These are phyloP conservation scores for Lethenteron reissneri DNA, from an alignment of 2,113 vertebrate species.

Conservation along the genomic window DNA sequence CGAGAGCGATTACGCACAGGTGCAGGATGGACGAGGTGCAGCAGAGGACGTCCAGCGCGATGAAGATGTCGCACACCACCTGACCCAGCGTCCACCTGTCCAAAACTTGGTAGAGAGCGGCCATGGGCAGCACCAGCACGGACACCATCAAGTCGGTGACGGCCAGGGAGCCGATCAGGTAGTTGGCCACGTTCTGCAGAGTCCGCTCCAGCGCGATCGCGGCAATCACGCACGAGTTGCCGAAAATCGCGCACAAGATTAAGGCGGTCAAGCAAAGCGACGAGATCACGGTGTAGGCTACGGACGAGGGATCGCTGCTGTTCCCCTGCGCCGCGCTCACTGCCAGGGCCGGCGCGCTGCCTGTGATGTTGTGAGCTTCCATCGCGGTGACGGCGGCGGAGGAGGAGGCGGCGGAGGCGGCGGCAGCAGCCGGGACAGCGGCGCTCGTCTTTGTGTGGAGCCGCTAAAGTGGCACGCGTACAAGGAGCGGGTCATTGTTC, in stretches of 20 bases:
- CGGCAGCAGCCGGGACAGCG: too few species aligned
- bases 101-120: slow-evolving; percentile 82
- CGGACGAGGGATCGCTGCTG: not conserved
- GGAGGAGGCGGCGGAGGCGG: too few species aligned
- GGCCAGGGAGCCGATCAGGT: slow-evolving; percentile 83
- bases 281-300: slow-evolving; percentile 54
- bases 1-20: slow-evolving; percentile 84
- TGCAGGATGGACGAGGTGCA: slow-evolving; percentile 96
- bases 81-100: slow-evolving; percentile 95
- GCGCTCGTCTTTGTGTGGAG: too few species aligned
- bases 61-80: slow-evolving; percentile 78
- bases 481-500: too few species aligned
- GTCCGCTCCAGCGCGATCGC: slow-evolving; percentile 78
- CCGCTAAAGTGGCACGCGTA: too few species aligned
- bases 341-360: not conserved
- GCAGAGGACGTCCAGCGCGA: slow-evolving; percentile 79
- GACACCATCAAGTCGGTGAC: slow-evolving; percentile 96
- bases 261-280: slow-evolving; percentile 55
- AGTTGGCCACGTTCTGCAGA: slow-evolving; percentile 92
- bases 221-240: slow-evolving; percentile 81
- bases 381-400: not conserved
- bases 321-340: not conserved
- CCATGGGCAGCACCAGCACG: slow-evolving; percentile 87
- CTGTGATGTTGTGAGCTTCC: slow-evolving; percentile 3
- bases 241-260: slow-evolving; percentile 69